Percentiles rank a stretch among this genome's conserved stretches.
Evolutionary conservation across 1,140 invertebrate species (phyloP).

Genomic region (Drosophila paulistorum): DNA sequence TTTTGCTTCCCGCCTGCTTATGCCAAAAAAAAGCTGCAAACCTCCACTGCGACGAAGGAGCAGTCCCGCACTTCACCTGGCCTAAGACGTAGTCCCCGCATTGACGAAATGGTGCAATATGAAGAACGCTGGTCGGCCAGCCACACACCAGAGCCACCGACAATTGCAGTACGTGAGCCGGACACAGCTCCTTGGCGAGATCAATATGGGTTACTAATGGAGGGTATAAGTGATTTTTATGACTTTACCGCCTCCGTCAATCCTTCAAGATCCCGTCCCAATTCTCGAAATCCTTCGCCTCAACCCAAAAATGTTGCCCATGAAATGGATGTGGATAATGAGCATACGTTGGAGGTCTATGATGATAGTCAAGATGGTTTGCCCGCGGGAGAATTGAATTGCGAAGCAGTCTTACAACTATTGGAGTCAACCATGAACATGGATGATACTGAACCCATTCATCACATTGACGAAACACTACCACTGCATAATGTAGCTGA

Average conservation of each 20-base stretch:
- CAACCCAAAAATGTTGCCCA: slow-evolving; percentile 66
- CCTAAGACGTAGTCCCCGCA: slow-evolving; percentile 74
- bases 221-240: slow-evolving; percentile 80
- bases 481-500: slow-evolving; percentile 58
- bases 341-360: slow-evolving; percentile 58
- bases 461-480: slow-evolving; percentile 22
- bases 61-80: slow-evolving; percentile 60
- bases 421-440: slow-evolving; percentile 48
- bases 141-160: slow-evolving; percentile 36
- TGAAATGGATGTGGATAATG: slow-evolving; percentile 47
- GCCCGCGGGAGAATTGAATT: slow-evolving; percentile 52
- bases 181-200: slow-evolving; percentile 74
- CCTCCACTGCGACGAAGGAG: slow-evolving; percentile 63
- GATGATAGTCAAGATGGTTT: slow-evolving; percentile 59
- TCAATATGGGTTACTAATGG: slow-evolving; percentile 71
- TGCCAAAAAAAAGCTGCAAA: slow-evolving; percentile 59
- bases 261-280: slow-evolving; percentile 69
- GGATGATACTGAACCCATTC: neutral
- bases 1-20: slow-evolving; percentile 25
- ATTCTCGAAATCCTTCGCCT: slow-evolving; percentile 65
- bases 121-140: slow-evolving; percentile 69
- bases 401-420: slow-evolving; percentile 59
- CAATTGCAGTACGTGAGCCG: slow-evolving; percentile 56
- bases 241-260: slow-evolving; percentile 76
- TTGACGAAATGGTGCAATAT: slow-evolving; percentile 78